Evolutionary conservation across 2,113 vertebrate species (phyloP).

Genomic region (Hyperoodon ampullatus): DNA sequence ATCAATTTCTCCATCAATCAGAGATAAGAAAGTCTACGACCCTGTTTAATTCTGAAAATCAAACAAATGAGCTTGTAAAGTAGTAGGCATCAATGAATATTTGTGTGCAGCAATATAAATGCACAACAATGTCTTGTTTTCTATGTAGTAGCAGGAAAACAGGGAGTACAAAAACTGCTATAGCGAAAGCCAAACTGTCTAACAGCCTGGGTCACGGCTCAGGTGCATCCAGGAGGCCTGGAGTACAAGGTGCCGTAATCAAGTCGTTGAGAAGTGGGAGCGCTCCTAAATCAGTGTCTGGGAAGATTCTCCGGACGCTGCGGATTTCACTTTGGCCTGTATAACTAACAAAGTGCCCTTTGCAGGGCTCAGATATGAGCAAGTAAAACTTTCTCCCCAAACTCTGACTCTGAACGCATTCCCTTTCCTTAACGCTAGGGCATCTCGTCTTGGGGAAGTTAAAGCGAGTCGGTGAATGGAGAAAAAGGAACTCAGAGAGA

Average conservation of each 20-base stretch:
- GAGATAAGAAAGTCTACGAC: not conserved
- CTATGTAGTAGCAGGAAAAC: not conserved
- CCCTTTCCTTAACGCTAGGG: not conserved
- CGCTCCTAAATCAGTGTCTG: rapidly evolving
- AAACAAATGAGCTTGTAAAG: not conserved
- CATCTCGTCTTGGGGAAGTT: not conserved
- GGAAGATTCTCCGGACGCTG: not conserved
- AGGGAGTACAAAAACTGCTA: not conserved
- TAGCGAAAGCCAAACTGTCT: not conserved
- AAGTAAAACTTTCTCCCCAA: not conserved
- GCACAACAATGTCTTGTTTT: not conserved
- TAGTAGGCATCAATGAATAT: not conserved
- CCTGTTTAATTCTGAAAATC: not conserved
- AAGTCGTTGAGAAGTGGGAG: not conserved
- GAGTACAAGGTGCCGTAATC: not conserved
- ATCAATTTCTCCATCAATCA: not conserved
- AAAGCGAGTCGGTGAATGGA: not conserved
- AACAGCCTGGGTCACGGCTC: rapidly evolving
- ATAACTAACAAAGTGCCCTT: not conserved
- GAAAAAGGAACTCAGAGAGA: not conserved
- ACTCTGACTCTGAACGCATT: not conserved
- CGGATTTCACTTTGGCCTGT: rapidly evolving
- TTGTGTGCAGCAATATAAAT: not conserved
- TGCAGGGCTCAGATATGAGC: not conserved
- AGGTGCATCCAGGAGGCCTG: not conserved